Evolutionary conservation across 2,113 vertebrate species (phyloP).

Genomic region (Protobothrops mucrosquamatus): DNA sequence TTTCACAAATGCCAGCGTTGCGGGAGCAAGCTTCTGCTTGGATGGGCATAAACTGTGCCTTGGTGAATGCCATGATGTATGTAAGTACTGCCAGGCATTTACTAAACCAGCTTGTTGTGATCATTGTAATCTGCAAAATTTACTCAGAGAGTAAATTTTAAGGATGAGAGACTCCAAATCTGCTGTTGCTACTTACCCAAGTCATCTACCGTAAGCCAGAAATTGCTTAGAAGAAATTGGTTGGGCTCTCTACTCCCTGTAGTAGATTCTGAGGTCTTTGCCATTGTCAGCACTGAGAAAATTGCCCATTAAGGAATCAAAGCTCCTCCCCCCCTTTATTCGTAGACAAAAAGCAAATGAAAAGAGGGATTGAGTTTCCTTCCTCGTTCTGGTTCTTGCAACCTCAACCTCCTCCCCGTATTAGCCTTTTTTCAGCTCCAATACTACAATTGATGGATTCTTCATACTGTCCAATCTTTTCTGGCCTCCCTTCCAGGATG

Average conservation of each 20-base stretch:
- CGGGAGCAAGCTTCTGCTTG: neutral
- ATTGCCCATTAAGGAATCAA: neutral
- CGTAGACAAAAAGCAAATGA: neutral
- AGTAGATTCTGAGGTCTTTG: neutral
- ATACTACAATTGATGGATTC: neutral
- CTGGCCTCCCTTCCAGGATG: neutral
- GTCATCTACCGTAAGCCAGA: neutral
- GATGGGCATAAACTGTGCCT: neutral
- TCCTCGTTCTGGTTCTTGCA: neutral
- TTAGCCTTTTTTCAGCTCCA: neutral
- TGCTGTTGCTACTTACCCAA: neutral
- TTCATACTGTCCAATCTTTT: neutral
- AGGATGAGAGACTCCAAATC: neutral
- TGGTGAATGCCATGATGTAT: neutral
- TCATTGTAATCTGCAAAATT: neutral
- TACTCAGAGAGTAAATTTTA: neutral
- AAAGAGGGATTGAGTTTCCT: neutral
- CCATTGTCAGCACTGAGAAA: neutral
- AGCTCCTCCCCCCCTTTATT: neutral
- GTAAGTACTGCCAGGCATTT: neutral
- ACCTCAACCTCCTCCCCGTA: neutral
- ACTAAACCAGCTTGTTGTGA: neutral
- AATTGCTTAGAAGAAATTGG: neutral
- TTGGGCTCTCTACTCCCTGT: neutral
- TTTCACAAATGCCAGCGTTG: neutral